Base-by-base conservation (phyloP, 2,888 invertebrate species). In the Latrodectus hesperus region DNA sequence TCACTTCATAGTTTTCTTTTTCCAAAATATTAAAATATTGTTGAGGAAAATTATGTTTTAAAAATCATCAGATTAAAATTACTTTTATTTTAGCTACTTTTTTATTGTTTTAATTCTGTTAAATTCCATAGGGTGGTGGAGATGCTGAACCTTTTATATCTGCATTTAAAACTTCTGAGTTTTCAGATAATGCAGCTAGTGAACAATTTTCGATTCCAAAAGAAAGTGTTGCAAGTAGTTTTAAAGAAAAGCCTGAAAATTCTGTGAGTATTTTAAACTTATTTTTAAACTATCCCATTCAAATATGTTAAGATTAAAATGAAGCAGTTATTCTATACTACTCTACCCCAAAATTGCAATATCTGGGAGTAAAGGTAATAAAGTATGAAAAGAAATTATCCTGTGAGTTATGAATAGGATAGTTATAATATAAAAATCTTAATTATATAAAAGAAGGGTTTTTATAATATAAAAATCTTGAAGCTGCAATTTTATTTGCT, bases 71-170 rank as follows among this genome's bases (percentile, higher is more conserved):
- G 6, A 38, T 38, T 38, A 38, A 4, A 4, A 38, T 38, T 6
- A 38, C 6, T 38, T 38, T 38, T 38, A 38, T 38, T 38, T 38
- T 38, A 38, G 38, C 38, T 6, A 38, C 6, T 38, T 4, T 38
- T 6, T 38, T 38, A 38, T 38, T 38, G 4, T 38, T 16, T 22
- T 68, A 11, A 38, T 77, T 53, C 51, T 65, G 12, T 81, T 73
- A 65, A 4, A 38, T 38, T 38, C 38, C 38, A 38, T 16, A 78
- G 78, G 65, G 73, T 67, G 72, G 67, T 64, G 71, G 67, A 72
- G 73, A 73, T 51, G 64, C 71, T 26, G 83, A 77, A 49, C 76
- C 68, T 70, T 77, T 71, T 68, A 26, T 38, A 52, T 55, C 71
- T 9, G 5, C 72, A 14, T 65, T 68, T n/a, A 73, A 78, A 49